Conservation (phyloP, 2,113 vertebrate genomes). For the Erythrolamprus reginae region DNA sequence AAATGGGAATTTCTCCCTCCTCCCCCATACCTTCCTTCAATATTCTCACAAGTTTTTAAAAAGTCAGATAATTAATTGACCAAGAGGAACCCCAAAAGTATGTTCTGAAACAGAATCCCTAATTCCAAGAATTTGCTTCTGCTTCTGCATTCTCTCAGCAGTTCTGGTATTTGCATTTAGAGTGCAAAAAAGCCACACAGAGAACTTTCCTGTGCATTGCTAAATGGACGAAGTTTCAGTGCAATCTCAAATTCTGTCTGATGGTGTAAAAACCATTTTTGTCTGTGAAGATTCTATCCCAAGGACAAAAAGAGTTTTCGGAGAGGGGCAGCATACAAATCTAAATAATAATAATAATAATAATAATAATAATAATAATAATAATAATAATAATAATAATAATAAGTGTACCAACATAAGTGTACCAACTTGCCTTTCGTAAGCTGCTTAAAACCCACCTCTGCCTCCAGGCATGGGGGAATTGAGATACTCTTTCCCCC, state of each 20-base stretch:
- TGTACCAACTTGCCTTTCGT: no score
- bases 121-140: background rate
- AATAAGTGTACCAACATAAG: no score
- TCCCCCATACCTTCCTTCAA: rapidly evolving
- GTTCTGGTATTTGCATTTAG: background rate
- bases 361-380: no score
- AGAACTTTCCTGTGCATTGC: background rate
- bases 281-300: background rate
- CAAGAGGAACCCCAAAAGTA: rapidly evolving
- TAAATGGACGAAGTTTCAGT: background rate
- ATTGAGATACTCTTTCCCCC: no score
- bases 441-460: no score
- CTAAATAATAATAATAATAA: no score
- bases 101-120: background rate
- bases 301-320: no score
- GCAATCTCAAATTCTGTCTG: background rate
- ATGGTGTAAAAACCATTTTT: background rate
- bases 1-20: slow-evolving; percentile 5
- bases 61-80: slow-evolving; percentile 2
- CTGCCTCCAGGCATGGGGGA: no score
- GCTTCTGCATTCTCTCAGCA: background rate
- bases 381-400: no score
- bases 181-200: background rate
- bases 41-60: background rate
- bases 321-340: no score